phyloP scores from a whole-genome alignment of 2,888 invertebrate species.

The Maniola hyperantus region DNA sequence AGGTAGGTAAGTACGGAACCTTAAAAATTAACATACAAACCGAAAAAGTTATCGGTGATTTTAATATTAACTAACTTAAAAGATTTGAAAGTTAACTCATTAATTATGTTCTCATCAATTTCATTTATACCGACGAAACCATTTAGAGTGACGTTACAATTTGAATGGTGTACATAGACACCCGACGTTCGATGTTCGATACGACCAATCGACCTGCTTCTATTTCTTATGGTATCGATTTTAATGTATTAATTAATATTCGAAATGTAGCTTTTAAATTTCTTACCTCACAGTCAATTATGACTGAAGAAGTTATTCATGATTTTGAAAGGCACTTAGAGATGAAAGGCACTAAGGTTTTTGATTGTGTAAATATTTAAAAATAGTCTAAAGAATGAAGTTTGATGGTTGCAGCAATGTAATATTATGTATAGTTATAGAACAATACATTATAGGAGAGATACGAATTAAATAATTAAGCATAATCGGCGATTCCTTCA shows the following conservation, averaged over 20 bases:
- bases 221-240: slow-evolving; percentile 34
- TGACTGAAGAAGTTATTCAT: slow-evolving; percentile 13
- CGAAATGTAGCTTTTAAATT: slow-evolving; percentile 48
- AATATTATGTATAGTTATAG: too few relatives aligned
- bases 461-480: too few relatives aligned
- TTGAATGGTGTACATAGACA: slow-evolving; percentile 45
- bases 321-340: slow-evolving; percentile 11
- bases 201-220: slow-evolving; percentile 23
- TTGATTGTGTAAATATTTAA: slow-evolving; percentile 5
- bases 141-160: slow-evolving; percentile 64
- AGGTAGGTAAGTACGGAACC: not conserved
- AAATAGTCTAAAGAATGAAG: not conserved
- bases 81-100: slow-evolving; percentile 73
- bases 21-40: not conserved
- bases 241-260: slow-evolving; percentile 56
- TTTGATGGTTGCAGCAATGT: not conserved
- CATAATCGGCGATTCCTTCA: too few relatives aligned
- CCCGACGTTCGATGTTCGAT: slow-evolving; percentile 7
- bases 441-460: too few relatives aligned
- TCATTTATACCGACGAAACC: slow-evolving; percentile 50
- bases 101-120: slow-evolving; percentile 72
- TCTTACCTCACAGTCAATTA: slow-evolving; percentile 45
- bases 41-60: not conserved
- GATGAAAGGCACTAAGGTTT: not conserved
- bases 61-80: slow-evolving; percentile 52